Evolutionary conservation across 1,140 invertebrate genomes (phyloP).

Genomic region (Brachionus angularis): DNA sequence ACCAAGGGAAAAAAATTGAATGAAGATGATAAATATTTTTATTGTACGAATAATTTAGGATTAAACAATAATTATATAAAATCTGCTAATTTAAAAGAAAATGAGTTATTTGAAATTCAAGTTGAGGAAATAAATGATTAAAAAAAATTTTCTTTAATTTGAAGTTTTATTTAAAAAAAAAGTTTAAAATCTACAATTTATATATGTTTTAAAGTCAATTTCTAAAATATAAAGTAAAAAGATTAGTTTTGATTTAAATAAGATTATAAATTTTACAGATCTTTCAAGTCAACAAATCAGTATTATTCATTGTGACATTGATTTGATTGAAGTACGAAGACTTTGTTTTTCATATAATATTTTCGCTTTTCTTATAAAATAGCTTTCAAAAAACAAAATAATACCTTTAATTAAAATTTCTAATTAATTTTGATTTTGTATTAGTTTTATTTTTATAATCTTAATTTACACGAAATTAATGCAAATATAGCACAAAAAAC

Average conservation of each 20-base stretch:
- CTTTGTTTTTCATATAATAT: constrained; percentile 41
- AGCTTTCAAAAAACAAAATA: constrained; percentile 38
- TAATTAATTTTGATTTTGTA: background rate
- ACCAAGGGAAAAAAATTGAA: constrained; percentile 47
- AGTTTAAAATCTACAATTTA: no score
- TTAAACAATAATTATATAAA: background rate
- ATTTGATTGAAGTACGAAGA: constrained; percentile 39
- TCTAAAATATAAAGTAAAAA: background rate
- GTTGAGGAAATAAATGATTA: background rate
- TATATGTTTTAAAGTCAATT: no score
- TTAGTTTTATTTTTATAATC: background rate
- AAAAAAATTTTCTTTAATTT: background rate
- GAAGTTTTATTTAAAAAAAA: no score
- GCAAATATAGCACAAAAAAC: constrained; percentile 40
- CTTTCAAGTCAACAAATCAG: background rate
- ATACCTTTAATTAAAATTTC: constrained; percentile 22
- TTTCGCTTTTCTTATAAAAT: constrained; percentile 40
- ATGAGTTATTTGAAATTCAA: constrained; percentile 1
- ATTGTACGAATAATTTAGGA: background rate
- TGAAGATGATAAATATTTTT: constrained; percentile 5
- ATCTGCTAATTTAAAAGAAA: constrained; percentile 22
- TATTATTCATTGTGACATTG: constrained; percentile 17
- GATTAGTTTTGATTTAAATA: background rate
- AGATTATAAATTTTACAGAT: constrained; percentile 19
- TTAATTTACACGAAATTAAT: constrained; percentile 16